Conservation (phyloP, 2,113 vertebrate genomes). For the Trogon melanurus region DNA sequence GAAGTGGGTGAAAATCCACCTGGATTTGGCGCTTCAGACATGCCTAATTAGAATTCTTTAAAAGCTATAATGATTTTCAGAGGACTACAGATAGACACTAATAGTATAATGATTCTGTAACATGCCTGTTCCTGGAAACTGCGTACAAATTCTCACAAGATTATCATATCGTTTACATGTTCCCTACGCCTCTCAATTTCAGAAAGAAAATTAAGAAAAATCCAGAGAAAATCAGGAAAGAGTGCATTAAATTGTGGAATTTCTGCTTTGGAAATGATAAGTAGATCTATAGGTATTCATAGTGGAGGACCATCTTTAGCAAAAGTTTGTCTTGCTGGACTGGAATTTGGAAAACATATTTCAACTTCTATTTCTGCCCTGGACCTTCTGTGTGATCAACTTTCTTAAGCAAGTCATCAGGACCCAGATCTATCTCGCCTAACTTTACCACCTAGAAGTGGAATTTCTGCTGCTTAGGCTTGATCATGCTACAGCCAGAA, state of each 20-base stretch:
- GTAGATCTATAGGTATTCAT: neutral
- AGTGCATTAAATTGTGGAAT: neutral
- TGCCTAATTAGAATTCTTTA: constrained; percentile 62
- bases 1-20: constrained; percentile 69
- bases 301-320: neutral
- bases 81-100: neutral
- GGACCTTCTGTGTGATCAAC: neutral
- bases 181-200: neutral
- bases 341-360: neutral
- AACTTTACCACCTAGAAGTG: neutral
- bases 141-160: neutral
- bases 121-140: neutral
- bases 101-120: neutral
- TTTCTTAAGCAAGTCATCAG: neutral
- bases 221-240: neutral
- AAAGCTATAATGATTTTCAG: constrained; percentile 65
- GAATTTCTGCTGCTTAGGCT: neutral
- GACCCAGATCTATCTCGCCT: neutral
- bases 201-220: neutral
- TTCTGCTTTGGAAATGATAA: neutral
- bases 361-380: neutral
- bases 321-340: neutral
- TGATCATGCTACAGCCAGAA: neutral
- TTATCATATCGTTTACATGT: neutral
- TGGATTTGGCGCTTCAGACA: constrained; percentile 55